Conservation (phyloP, 2,888 invertebrate species). For the Amaurobius ferox region DNA sequence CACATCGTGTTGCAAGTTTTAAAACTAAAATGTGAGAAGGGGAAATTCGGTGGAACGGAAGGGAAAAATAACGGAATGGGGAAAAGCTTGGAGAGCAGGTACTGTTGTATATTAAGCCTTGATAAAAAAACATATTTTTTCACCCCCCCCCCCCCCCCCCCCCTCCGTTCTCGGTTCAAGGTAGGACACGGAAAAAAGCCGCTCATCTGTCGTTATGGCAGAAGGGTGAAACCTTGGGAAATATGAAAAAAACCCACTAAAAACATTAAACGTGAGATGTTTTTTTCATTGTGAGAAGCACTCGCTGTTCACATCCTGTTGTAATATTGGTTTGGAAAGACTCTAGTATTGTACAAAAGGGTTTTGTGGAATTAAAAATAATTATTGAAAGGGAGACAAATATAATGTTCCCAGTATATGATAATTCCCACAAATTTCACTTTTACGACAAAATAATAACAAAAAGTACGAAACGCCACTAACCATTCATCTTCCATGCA, state of each 20-base stretch:
- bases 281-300: neutral
- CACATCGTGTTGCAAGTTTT: too few relatives aligned
- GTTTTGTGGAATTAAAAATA: too few relatives aligned
- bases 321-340: too few relatives aligned
- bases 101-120: neutral
- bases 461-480: too few relatives aligned
- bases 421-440: too few relatives aligned
- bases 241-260: slow-evolving; percentile 42
- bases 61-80: neutral
- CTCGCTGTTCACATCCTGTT: slow-evolving; percentile 63
- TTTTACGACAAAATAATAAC: too few relatives aligned
- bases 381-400: too few relatives aligned
- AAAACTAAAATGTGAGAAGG: too few relatives aligned
- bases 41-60: neutral
- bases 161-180: neutral
- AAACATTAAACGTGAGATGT: neutral
- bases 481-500: too few relatives aligned
- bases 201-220: slow-evolving; percentile 46
- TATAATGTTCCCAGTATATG: too few relatives aligned
- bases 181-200: slow-evolving; percentile 19
- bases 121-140: neutral
- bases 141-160: neutral
- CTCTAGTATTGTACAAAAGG: too few relatives aligned
- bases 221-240: slow-evolving; percentile 52
- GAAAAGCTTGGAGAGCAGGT: slow-evolving; percentile 5